Evolutionary conservation across 2,888 invertebrate genomes (phyloP), one percentile per base, ranked within the genome.

Genomic region (Linnaemya vulpina): DNA sequence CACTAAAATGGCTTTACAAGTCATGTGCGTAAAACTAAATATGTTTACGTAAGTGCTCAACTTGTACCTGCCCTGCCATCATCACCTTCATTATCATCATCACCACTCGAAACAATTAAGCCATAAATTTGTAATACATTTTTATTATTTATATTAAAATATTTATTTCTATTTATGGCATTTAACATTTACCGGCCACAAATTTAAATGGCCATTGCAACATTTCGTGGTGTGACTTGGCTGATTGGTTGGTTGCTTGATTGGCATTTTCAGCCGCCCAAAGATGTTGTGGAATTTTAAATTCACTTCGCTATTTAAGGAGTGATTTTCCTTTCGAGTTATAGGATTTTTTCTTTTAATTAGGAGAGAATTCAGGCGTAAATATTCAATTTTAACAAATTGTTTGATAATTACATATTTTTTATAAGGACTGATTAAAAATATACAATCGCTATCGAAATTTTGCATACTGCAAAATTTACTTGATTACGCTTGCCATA

Each of bases 141-240:
- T 76, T 71, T 82, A 22, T 76, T 15, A 49, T 68, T 62, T 70
- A 20, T 58, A 55, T 58, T 62, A 82, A 75, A 51, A 68, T 81
- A 81, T 74, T 67, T 81, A 17, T 0, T 49, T 55, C 53, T 70
- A 15, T 65, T 76, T 82, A 51, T 82, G 82, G 76, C 40, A 71
- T 82, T 76, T 65, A 58, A 58, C 63, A 70, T 82, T 82, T 73
- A 73, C 38, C 46, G 30, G 55, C 49, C 63, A 49, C 46, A 76
- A 20, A 63, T 22, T 20, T 65, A 30, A 65, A 71, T 76, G 58
- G 76, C 10, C 25, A 82, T 55, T 40, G 25, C 70, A 82, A 76
- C 49, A 70, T 63, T 70, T 51, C 40, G 55, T 70, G 62, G 75
- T 53, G 58, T 75, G 65, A 46, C 63, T 35, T 20, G 38, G 25